A percentile compares a stretch with the other conserved stretches of the same genome.
Conservation (phyloP, 1,140 invertebrate species). For the Colletes gigas region DNA sequence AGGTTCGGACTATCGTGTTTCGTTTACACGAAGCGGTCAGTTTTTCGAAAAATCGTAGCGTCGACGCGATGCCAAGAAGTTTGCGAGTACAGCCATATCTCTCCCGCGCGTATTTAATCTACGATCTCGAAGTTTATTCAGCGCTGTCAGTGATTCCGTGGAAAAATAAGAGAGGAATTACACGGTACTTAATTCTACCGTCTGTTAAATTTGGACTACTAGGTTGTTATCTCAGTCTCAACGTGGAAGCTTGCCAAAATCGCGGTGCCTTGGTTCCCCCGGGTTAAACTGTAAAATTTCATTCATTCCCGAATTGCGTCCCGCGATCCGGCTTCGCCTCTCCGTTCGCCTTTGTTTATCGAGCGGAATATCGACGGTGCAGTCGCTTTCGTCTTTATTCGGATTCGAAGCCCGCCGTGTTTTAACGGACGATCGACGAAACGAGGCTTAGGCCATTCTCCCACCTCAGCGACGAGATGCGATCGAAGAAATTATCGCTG, state of each 20-base stretch:
- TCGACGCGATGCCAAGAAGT: slow-evolving; percentile 31
- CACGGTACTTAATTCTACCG: slow-evolving; percentile 43
- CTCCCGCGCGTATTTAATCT: slow-evolving; percentile 32
- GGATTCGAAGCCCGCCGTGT: slow-evolving; percentile 21
- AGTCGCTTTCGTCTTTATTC: slow-evolving; percentile 11
- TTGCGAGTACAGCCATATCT: slow-evolving; percentile 1
- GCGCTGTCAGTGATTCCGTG: slow-evolving; percentile 36
- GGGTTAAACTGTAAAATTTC: slow-evolving; percentile 44
- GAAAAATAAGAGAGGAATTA: slow-evolving; percentile 45
- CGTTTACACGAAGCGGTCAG: not conserved
- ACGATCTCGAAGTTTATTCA: slow-evolving; percentile 33
- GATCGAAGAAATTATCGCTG: too few relatives aligned
- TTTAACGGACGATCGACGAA: slow-evolving; percentile 53
- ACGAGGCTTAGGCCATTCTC: slow-evolving; percentile 43
- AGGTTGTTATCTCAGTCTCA: slow-evolving; percentile 36
- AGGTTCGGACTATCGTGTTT: not conserved
- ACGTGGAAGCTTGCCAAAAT: slow-evolving; percentile 41
- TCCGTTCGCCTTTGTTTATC: slow-evolving; percentile 10
- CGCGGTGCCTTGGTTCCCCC: not conserved
- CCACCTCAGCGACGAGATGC: too few relatives aligned
- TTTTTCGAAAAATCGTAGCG: slow-evolving; percentile 10
- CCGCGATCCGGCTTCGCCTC: not conserved
- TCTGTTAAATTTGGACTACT: slow-evolving; percentile 46
- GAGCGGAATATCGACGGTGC: slow-evolving; percentile 5
- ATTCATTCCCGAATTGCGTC: slow-evolving; percentile 35